Conservation (phyloP, 1,140 invertebrate genomes). For the Drosophila baimaii region DNA sequence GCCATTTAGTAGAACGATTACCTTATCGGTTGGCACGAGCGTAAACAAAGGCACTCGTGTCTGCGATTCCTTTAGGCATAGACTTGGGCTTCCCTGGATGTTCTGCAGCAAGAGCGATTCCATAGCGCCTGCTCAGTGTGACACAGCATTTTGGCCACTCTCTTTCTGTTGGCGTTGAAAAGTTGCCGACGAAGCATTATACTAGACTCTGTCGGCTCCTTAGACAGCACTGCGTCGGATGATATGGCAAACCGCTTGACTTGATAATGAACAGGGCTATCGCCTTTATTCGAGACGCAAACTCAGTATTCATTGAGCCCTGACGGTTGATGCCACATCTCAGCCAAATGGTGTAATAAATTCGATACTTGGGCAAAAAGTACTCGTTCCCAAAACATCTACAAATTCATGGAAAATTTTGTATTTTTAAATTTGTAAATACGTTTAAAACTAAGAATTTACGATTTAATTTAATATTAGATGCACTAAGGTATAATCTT, state of each 20-base stretch:
- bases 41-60: neutral
- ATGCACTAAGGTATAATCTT: too few relatives aligned
- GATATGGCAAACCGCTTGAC: neutral
- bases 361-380: too few relatives aligned
- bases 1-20: neutral
- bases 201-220: too few relatives aligned
- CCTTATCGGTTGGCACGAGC: neutral
- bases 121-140: slow-evolving; percentile 22
- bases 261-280: neutral
- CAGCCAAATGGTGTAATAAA: neutral
- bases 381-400: too few relatives aligned
- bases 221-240: neutral
- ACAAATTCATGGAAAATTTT: too few relatives aligned
- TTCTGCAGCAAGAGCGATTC: neutral
- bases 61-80: neutral
- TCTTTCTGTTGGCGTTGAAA: neutral
- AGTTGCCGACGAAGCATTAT: slow-evolving; percentile 10
- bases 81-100: neutral
- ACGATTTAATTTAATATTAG: too few relatives aligned
- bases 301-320: neutral
- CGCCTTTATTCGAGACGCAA: too few relatives aligned
- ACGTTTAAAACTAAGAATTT: too few relatives aligned
- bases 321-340: neutral
- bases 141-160: neutral
- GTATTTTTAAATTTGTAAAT: too few relatives aligned